phyloP scores from a whole-genome alignment of 1,140 invertebrate species.

The Lepidurus apus region DNA sequence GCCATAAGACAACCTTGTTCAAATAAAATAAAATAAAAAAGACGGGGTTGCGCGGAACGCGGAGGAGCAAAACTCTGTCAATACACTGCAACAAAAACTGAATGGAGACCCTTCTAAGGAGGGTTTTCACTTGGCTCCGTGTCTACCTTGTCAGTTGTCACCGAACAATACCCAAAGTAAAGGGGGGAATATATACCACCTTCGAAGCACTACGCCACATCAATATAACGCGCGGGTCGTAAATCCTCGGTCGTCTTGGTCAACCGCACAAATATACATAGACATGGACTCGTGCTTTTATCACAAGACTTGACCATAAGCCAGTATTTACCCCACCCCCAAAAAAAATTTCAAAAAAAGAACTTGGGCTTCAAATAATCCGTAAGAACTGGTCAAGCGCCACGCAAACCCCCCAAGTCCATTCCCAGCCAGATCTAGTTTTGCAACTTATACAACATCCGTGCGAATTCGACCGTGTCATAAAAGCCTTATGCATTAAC shows the following conservation, averaged over 20 bases:
- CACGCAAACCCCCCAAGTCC: background rate
- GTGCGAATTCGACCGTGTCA: background rate
- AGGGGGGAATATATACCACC: background rate
- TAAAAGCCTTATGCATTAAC: background rate
- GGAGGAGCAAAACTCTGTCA: slow-evolving; percentile 2
- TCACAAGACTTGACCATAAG: background rate
- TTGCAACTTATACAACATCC: background rate
- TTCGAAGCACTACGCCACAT: slow-evolving; percentile 20
- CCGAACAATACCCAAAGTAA: background rate
- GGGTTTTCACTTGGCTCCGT: background rate
- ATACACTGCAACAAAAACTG: slow-evolving; percentile 8
- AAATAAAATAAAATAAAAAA: slow-evolving; percentile 22
- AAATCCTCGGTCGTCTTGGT: slow-evolving; percentile 11
- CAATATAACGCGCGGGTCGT: slow-evolving; percentile 5
- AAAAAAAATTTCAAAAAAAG: background rate
- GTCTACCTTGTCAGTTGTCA: slow-evolving; percentile 15
- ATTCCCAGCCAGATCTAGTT: background rate
- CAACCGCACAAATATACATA: slow-evolving; percentile 8
- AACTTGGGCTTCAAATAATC: background rate
- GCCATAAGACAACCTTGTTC: slow-evolving; percentile 12
- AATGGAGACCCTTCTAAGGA: slow-evolving; percentile 11
- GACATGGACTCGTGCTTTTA: slow-evolving; percentile 19
- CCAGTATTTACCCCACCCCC: background rate
- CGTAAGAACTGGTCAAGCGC: background rate
- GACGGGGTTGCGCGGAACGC: background rate